These are phyloP conservation scores for Periplaneta americana DNA, from an alignment of 1,140 invertebrate species.

Conservation along the genomic window DNA sequence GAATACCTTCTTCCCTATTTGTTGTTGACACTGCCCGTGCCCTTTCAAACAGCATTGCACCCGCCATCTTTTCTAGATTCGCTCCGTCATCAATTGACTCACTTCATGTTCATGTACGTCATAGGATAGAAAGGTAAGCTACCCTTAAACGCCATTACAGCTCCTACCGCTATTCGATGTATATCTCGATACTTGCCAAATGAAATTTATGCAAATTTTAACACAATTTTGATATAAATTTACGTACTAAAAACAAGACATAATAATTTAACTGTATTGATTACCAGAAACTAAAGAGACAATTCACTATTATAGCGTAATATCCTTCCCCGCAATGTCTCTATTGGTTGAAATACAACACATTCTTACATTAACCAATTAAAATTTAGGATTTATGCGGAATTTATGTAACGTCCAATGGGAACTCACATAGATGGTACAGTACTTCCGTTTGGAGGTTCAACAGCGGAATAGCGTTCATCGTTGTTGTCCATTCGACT, in stretches of 20 bases:
- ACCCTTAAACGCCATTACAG: neutral
- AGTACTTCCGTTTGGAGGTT: neutral
- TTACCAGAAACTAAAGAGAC: neutral
- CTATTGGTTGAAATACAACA: neutral
- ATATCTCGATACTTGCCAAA: neutral
- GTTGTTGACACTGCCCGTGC: conserved; percentile 62
- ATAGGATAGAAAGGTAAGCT: neutral
- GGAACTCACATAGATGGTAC: neutral
- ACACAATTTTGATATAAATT: neutral
- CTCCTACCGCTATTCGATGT: neutral
- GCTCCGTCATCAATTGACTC: conserved; percentile 15
- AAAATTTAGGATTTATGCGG: too few relatives aligned
- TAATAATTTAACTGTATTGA: neutral
- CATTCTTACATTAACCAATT: neutral
- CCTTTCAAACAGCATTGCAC: conserved; percentile 79
- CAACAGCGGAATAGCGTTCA: neutral
- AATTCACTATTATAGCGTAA: neutral
- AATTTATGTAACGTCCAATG: neutral
- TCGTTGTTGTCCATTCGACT: neutral
- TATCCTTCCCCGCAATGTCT: neutral
- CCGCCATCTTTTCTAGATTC: conserved; percentile 57
- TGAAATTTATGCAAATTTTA: neutral
- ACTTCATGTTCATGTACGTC: neutral
- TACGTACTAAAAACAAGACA: neutral
- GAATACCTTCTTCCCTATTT: conserved; percentile 60